phyloP scores from a whole-genome alignment of 2,113 vertebrate species.

The Poecilia latipinna region DNA sequence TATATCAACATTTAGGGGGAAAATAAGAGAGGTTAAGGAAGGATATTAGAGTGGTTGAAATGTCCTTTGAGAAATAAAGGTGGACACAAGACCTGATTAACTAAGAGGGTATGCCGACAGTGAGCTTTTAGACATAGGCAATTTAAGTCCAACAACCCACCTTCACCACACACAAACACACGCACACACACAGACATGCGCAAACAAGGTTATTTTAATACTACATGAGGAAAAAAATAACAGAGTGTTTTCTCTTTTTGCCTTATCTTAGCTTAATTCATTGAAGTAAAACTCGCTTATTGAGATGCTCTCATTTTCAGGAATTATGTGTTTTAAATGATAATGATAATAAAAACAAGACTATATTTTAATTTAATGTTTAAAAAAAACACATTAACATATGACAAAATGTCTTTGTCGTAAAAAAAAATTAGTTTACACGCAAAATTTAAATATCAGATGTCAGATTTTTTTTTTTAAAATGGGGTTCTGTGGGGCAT shows the following conservation, averaged over 20 bases:
- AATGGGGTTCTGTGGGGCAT: too few relatives aligned
- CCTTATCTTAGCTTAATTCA: neutral
- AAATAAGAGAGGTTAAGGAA: slow-evolving; percentile 80
- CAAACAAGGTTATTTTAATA: neutral
- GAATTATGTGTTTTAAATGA: neutral
- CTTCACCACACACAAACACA: slow-evolving; percentile 18
- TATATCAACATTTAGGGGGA: slow-evolving; percentile 80
- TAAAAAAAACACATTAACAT: neutral
- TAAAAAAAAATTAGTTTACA: neutral
- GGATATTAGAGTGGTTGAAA: slow-evolving; percentile 75
- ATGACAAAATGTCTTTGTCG: neutral
- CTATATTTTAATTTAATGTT: neutral
- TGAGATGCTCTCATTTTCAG: neutral
- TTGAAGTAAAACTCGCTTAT: neutral
- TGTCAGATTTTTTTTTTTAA: neutral
- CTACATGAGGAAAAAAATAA: neutral
- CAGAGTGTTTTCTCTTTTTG: neutral
- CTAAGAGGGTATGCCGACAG: slow-evolving; percentile 68
- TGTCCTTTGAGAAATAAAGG: slow-evolving; percentile 76
- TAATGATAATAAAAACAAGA: neutral
- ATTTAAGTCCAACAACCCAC: slow-evolving; percentile 50
- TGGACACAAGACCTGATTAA: slow-evolving; percentile 73
- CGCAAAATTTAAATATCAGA: neutral
- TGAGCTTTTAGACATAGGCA: slow-evolving; percentile 68
- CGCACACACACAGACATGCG: slow-evolving; percentile 1